These are phyloP conservation scores for Forbesichthys papilliferus DNA, from an alignment of 2,113 vertebrate species.

Conservation along the genomic window DNA sequence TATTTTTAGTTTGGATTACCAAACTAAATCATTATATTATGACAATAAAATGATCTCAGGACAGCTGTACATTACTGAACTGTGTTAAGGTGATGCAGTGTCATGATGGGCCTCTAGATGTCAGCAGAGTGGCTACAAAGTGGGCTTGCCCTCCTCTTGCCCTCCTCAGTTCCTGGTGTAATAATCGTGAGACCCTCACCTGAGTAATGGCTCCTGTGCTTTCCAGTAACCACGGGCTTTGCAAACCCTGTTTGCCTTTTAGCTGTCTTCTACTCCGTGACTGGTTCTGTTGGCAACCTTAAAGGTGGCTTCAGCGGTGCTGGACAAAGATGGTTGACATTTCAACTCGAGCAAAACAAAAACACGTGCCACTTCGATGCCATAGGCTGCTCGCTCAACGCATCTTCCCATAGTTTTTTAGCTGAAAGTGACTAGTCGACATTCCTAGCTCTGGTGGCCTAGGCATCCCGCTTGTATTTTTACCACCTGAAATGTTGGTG, in stretches of 20 bases:
- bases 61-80: neutral
- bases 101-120: slow-evolving; percentile 56
- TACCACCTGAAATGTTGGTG: no score
- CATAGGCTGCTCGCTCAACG: no score
- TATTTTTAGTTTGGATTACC: no score
- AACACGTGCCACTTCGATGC: no score
- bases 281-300: slow-evolving; percentile 4
- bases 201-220: slow-evolving; percentile 33
- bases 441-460: no score
- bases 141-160: neutral
- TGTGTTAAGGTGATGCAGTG: slow-evolving; percentile 27
- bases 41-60: neutral
- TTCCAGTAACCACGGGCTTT: slow-evolving; percentile 20
- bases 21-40: neutral
- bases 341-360: no score
- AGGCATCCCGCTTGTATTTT: no score
- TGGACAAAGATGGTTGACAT: neutral
- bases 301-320: no score
- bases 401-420: no score
- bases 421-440: no score
- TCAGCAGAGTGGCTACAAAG: slow-evolving; percentile 44
- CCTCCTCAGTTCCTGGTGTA: neutral
- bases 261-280: slow-evolving; percentile 19
- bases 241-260: neutral
- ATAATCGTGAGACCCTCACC: slow-evolving; percentile 1